These are phyloP conservation scores for Psylliodes chrysocephalus DNA, from an alignment of 2,888 invertebrate genomes.

Conservation along the genomic window DNA sequence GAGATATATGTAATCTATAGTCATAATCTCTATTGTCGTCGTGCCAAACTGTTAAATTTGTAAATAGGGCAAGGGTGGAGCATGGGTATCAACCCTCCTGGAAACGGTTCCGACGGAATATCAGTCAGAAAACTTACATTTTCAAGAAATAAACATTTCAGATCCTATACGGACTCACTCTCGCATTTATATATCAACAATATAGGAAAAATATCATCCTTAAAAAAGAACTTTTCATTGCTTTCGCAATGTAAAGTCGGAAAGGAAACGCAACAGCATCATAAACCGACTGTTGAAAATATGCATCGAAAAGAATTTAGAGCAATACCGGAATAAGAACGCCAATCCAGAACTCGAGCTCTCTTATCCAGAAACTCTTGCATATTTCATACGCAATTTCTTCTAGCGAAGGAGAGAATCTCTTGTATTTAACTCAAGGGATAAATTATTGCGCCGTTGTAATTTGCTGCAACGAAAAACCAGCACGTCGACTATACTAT, in stretches of 20 bases:
- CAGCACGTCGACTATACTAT: background rate
- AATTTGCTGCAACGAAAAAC: slow-evolving; percentile 19
- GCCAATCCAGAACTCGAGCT: background rate
- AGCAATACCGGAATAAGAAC: background rate
- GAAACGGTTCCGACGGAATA: too few species aligned
- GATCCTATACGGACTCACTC: too few species aligned
- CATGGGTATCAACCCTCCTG: too few species aligned
- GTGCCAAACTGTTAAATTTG: too few species aligned
- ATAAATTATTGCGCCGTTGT: slow-evolving; percentile 25
- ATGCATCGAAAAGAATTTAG: slow-evolving; percentile 15
- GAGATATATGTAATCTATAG: too few species aligned
- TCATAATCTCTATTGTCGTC: too few species aligned
- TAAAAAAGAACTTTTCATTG: background rate
- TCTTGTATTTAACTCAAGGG: slow-evolving; percentile 7
- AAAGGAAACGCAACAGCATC: background rate
- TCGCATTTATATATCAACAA: too few species aligned
- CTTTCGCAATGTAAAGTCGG: background rate
- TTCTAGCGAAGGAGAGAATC: slow-evolving; percentile 12
- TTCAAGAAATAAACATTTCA: too few species aligned
- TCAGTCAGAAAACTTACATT: too few species aligned
- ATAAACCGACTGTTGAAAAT: too few species aligned
- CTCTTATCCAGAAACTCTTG: background rate
- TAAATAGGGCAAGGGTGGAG: too few species aligned
- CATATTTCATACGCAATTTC: slow-evolving; percentile 29
- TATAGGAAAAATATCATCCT: too few species aligned